Conservation (phyloP, 2,888 invertebrate genomes). For the Euproctis similis region DNA sequence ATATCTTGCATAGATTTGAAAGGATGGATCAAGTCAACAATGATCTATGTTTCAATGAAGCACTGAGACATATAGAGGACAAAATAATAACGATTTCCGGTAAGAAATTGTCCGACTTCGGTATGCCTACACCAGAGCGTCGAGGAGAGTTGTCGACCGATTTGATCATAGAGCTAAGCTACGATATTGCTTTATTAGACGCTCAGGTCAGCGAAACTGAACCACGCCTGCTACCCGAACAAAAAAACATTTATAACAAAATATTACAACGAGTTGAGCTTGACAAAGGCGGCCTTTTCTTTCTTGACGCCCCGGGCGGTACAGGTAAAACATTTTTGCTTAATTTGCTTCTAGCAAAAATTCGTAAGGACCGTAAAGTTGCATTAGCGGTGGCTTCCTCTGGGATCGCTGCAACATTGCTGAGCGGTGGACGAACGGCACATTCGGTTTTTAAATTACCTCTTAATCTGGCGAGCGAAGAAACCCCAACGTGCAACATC, state of each 20-base stretch:
- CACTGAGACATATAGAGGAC: conserved; percentile 14
- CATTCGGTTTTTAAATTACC: too few species aligned
- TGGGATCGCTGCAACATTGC: conserved; percentile 12
- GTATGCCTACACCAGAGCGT: conserved; percentile 15
- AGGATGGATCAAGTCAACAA: conserved; percentile 4
- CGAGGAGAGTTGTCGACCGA: conserved; percentile 11
- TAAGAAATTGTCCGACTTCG: conserved; percentile 19
- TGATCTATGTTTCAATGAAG: conserved; percentile 14
- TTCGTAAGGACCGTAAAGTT: conserved; percentile 7
- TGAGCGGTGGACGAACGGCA: too few species aligned
- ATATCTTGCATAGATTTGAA: conserved; percentile 11
- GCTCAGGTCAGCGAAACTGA: too few species aligned
- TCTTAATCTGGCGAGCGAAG: too few species aligned
- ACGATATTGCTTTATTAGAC: too few species aligned
- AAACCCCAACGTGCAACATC: too few species aligned
- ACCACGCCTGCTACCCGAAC: too few species aligned
- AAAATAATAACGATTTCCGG: conserved; percentile 17
- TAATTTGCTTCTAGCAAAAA: conserved; percentile 14
- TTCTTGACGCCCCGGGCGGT: conserved; percentile 12
- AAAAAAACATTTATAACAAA: too few species aligned
- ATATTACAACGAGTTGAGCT: conserved; percentile 11
- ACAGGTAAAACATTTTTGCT: conserved; percentile 21
- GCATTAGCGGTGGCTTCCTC: conserved; percentile 16
- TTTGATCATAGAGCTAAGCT: too few species aligned
- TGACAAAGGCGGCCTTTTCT: too few species aligned